These are phyloP conservation scores for Rhea americana DNA, from an alignment of 2,113 vertebrate genomes.

Conservation along the genomic window DNA sequence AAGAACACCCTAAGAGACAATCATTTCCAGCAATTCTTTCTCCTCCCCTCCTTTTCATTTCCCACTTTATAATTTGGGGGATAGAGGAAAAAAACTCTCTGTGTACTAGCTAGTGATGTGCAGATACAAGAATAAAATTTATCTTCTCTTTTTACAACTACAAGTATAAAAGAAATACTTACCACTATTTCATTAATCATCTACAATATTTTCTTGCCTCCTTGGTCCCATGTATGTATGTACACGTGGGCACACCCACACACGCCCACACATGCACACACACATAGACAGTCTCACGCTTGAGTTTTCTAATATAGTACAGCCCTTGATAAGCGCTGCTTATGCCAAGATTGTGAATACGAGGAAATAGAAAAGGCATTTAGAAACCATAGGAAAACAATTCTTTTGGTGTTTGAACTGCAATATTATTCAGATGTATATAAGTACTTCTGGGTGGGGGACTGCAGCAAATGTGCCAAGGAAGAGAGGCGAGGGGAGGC, in stretches of 20 bases:
- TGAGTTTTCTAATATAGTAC: constrained; percentile 8
- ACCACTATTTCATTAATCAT: constrained; percentile 27
- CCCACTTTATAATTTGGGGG: constrained; percentile 24
- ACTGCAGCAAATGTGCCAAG: constrained; percentile 44
- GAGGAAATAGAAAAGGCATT: constrained; percentile 30
- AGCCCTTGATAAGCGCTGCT: neutral
- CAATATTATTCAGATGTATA: constrained; percentile 39
- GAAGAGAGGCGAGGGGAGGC: constrained; percentile 27
- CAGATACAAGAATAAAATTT: neutral
- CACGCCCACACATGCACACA: neutral
- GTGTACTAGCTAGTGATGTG: neutral
- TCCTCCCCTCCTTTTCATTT: constrained; percentile 32
- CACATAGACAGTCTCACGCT: fast-evolving
- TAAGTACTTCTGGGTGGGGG: constrained; percentile 16
- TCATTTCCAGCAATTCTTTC: neutral
- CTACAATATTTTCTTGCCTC: neutral
- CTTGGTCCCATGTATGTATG: neutral
- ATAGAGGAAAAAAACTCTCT: neutral
- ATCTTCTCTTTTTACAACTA: neutral
- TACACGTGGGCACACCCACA: neutral
- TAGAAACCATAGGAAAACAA: constrained; percentile 47
- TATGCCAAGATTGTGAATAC: constrained; percentile 22
- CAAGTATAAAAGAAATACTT: neutral
- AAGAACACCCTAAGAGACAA: neutral
- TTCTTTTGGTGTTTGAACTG: constrained; percentile 41